phyloP scores from a whole-genome alignment of 2,797 vertebrate genomes.

The Esox lucius region DNA sequence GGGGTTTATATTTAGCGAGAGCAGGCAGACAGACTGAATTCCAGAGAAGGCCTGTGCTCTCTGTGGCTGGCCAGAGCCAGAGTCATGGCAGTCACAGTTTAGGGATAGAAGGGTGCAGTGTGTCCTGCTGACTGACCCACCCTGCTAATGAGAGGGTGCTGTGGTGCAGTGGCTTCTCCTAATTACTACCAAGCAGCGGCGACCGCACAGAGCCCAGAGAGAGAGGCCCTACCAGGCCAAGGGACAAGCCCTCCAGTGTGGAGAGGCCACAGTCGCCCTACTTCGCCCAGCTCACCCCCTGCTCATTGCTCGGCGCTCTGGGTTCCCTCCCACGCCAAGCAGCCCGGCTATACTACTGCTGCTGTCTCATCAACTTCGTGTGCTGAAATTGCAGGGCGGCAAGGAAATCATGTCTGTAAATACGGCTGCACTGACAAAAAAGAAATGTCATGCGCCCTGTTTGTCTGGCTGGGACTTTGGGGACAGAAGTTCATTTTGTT shows the following conservation, averaged over 20 bases:
- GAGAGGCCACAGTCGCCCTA: constrained; percentile 61
- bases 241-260: constrained; percentile 70
- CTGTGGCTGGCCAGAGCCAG: constrained; percentile 64
- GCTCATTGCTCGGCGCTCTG: neutral
- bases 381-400: constrained; percentile 77
- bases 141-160: constrained; percentile 82
- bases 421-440: constrained; percentile 69
- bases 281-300: constrained; percentile 59
- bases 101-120: constrained; percentile 67
- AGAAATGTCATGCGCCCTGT: constrained; percentile 62
- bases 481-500: constrained; percentile 65
- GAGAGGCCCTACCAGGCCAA: constrained; percentile 51
- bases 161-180: constrained; percentile 70
- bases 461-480: constrained; percentile 59
- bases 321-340: constrained; percentile 62
- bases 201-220: constrained; percentile 57
- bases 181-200: constrained; percentile 79
- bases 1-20: constrained; percentile 72
- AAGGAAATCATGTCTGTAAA: constrained; percentile 71
- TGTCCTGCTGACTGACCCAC: constrained; percentile 76
- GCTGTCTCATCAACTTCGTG: constrained; percentile 76
- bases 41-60: constrained; percentile 58
- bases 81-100: constrained; percentile 52
- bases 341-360: constrained; percentile 50
- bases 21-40: constrained; percentile 72